These are phyloP conservation scores for Aphaenogaster rudis DNA, from an alignment of 1,140 invertebrate genomes.

Conservation along the genomic window DNA sequence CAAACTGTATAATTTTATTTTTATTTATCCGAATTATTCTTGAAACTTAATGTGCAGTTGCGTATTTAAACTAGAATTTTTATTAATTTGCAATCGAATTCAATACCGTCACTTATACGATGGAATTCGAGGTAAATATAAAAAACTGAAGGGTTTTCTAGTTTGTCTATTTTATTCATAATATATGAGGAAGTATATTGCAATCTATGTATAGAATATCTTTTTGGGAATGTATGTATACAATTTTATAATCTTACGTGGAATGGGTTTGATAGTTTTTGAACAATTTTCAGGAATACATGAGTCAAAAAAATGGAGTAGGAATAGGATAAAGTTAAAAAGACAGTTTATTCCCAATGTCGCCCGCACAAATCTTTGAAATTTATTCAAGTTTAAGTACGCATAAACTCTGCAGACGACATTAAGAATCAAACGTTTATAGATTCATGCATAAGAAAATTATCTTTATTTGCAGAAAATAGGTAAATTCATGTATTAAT, in stretches of 20 bases:
- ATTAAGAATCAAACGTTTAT: background rate
- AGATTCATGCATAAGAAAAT: slow-evolving; percentile 46
- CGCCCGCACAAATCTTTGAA: background rate
- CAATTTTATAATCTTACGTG: slow-evolving; percentile 10
- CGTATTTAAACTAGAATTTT: slow-evolving; percentile 5
- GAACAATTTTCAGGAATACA: slow-evolving; percentile 2
- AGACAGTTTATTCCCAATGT: slow-evolving; percentile 4
- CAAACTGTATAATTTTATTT: slow-evolving; percentile 12
- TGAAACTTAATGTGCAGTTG: background rate
- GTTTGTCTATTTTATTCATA: slow-evolving; percentile 57
- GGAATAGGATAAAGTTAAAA: slow-evolving; percentile 15
- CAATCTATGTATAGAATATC: slow-evolving; percentile 19
- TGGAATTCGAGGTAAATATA: background rate
- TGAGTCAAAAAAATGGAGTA: background rate
- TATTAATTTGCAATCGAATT: slow-evolving; percentile 3
- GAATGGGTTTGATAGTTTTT: background rate
- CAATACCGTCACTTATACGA: background rate
- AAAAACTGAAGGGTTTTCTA: background rate
- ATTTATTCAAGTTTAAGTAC: background rate
- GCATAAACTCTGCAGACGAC: background rate
- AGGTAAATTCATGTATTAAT: slow-evolving; percentile 49
- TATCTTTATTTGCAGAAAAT: slow-evolving; percentile 61
- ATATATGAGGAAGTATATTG: slow-evolving; percentile 64
- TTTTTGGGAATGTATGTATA: background rate
- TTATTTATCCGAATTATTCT: background rate